phyloP scores from a whole-genome alignment of 2,888 invertebrate species.

The Hymenopus coronatus region DNA sequence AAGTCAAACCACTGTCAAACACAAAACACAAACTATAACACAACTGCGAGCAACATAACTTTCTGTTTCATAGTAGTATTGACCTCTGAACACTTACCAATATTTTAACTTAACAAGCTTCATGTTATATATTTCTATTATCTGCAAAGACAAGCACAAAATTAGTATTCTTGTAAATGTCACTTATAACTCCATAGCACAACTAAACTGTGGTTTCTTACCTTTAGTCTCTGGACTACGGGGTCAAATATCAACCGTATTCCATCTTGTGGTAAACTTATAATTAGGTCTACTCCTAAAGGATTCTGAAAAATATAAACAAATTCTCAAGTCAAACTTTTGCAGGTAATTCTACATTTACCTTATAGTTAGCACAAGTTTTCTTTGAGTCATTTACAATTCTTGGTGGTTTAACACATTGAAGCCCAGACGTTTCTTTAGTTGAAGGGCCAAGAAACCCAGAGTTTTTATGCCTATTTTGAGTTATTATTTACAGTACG shows the following conservation, averaged over 20 bases:
- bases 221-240: slow-evolving; percentile 86
- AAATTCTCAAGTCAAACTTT: not conserved
- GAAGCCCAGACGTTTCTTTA: too few species aligned
- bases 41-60: not conserved
- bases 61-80: not conserved
- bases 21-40: not conserved
- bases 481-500: too few species aligned
- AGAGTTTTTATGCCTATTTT: too few species aligned
- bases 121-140: slow-evolving; percentile 97
- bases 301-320: slow-evolving; percentile 71
- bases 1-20: slow-evolving; percentile 67
- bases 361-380: too few species aligned
- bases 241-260: slow-evolving; percentile 96
- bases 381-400: too few species aligned
- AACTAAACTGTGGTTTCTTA: slow-evolving; percentile 37
- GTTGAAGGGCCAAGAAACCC: too few species aligned
- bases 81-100: slow-evolving; percentile 61
- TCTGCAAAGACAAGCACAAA: slow-evolving; percentile 48
- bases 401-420: too few species aligned
- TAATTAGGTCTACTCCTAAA: slow-evolving; percentile 89
- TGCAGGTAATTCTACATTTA: too few species aligned
- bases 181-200: not conserved
- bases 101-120: slow-evolving; percentile 95
- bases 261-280: slow-evolving; percentile 95
- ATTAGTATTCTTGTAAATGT: not conserved